Evolutionary conservation across 1,140 invertebrate species (phyloP).

Genomic region (Vanessa atalanta): DNA sequence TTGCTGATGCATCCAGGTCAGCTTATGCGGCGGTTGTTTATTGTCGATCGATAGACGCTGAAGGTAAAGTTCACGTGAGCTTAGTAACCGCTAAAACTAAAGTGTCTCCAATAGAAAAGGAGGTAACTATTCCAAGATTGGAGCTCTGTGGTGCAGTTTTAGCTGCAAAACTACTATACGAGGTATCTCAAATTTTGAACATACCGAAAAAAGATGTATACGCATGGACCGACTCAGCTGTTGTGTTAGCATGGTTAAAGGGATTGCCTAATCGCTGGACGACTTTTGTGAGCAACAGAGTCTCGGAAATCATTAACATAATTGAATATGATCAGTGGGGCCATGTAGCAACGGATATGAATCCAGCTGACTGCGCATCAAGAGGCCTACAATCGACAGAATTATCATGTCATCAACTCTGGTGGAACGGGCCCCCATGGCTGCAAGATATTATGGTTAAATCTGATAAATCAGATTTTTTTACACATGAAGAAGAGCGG

Average conservation of each 20-base stretch:
- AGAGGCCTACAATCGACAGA: constrained; percentile 35
- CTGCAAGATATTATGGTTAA: constrained; percentile 10
- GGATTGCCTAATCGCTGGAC: constrained; percentile 15
- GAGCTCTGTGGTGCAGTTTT: constrained; percentile 38
- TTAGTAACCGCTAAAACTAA: constrained; percentile 54
- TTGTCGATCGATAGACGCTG: constrained; percentile 22
- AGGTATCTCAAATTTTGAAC: constrained; percentile 39
- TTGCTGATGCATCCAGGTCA: constrained; percentile 40
- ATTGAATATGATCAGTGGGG: constrained; percentile 27
- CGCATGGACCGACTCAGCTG: constrained; percentile 66
- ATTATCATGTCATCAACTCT: constrained; percentile 22
- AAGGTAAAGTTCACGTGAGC: no score
- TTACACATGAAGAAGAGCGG: constrained; percentile 37
- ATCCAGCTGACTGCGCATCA: constrained; percentile 44
- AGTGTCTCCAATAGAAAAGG: constrained; percentile 49
- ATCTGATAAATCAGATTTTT: constrained; percentile 9
- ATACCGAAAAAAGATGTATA: constrained; percentile 45
- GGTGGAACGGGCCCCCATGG: constrained; percentile 40
- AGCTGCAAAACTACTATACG: constrained; percentile 39
- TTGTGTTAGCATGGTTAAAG: constrained; percentile 63
- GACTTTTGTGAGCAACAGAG: constrained; percentile 31
- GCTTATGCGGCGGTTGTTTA: constrained; percentile 49
- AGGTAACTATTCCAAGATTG: constrained; percentile 44
- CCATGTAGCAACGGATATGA: constrained; percentile 35
- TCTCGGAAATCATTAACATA: constrained; percentile 34